A percentile compares a stretch with the other conserved stretches of the same genome.
phyloP scores from a whole-genome alignment of 2,888 invertebrate genomes.

The Pollenia amentaria region DNA sequence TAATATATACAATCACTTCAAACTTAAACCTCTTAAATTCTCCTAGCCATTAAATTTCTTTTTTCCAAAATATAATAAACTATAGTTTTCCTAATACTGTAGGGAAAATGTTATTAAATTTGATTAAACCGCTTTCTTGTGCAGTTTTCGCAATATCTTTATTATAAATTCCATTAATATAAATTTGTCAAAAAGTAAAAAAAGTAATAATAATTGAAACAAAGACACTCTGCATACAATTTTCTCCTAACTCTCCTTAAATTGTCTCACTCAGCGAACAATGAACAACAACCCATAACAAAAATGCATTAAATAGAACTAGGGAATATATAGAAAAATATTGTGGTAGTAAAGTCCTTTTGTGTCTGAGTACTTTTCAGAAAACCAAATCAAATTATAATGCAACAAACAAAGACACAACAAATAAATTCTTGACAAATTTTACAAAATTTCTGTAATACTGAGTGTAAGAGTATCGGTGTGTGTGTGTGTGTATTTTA shows the following conservation, averaged over 20 bases:
- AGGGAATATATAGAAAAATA: constrained; percentile 17
- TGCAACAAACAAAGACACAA: constrained; percentile 53
- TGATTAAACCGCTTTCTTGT: constrained; percentile 35
- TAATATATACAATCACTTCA: background rate
- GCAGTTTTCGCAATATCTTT: constrained; percentile 19
- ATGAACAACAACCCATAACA: constrained; percentile 22
- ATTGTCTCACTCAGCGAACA: constrained; percentile 25
- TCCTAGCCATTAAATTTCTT: background rate
- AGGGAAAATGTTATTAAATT: constrained; percentile 26
- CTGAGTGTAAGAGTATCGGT: background rate
- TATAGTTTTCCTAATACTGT: background rate
- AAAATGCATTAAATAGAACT: constrained; percentile 8
- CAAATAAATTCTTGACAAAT: constrained; percentile 66
- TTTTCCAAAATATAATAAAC: background rate
- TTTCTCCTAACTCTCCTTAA: constrained; percentile 24
- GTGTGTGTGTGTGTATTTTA: constrained; percentile 26
- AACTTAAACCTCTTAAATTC: background rate
- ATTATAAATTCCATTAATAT: constrained; percentile 68
- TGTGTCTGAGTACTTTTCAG: constrained; percentile 46
- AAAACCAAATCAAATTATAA: constrained; percentile 44
- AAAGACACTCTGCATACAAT: constrained; percentile 7
- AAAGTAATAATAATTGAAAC: background rate
- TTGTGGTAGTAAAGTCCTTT: constrained; percentile 47
- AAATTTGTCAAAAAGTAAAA: constrained; percentile 46
- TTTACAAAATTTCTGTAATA: constrained; percentile 34